Base-by-base conservation (phyloP, 2,113 vertebrate species). In the Corythornis madagascariensis region DNA sequence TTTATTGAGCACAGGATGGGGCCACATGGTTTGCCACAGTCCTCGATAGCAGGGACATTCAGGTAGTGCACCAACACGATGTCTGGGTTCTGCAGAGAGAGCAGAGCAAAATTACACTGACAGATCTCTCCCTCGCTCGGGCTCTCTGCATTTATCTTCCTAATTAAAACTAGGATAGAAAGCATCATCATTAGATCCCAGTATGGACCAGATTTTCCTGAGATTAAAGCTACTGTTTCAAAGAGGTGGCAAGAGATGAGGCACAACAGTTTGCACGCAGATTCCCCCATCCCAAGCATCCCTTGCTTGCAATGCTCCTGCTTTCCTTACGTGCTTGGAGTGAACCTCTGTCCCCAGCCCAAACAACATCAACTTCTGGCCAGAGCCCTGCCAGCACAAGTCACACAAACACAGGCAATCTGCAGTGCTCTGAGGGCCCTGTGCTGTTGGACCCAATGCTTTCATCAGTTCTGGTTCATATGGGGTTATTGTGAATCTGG, bases 41-140 rank as follows among this genome's bases (percentile, higher is more conserved):
- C 99, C 98, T 99, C 99, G 6, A 99, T 99, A 97, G 99, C 99
- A 3, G 99, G 99, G 67, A 99, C 99, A 50, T 99, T 99, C 98
- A 99, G 98, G 97, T 99, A 99, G 97, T 99, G 99, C 95, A 99
- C 99, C 96, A 99, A 97, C 94, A 99, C 99, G 6, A 99, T 99
- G 96, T 99, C 99, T 61, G 99, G 99, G 97, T 99, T 99, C 99
- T 99, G 96, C 7, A 40, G 93, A 90, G 65, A 97, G 67, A 95
- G 85, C 79, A 96, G 61, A 90, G 75, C 45, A 92, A 11, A 2
- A n/a, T 93, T 64, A 93, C 2, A 0, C 1, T 29, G 75, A 6
- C 20, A 19, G 31, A n/a, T 45, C 14, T 21, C 24, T 19, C 26
- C 28, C 45, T 25, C 4, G 0, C 35, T 13, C 29, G 38, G 61